These are phyloP conservation scores for Saguinus midas DNA, from an alignment of 2,113 vertebrate genomes.

Conservation along the genomic window DNA sequence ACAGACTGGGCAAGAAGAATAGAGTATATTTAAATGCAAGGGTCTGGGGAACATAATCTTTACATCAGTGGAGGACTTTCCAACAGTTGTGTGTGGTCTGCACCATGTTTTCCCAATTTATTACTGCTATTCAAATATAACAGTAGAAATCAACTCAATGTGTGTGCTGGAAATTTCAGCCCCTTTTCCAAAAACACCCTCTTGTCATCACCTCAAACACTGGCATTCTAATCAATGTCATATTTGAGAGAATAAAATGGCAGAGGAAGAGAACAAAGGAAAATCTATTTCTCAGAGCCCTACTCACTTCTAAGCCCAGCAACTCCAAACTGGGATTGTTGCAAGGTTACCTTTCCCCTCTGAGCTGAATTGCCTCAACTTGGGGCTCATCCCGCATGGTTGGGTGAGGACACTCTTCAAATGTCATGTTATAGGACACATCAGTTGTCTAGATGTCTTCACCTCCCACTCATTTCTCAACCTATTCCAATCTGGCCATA, in stretches of 20 bases:
- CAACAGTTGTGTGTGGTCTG: slow-evolving; percentile 65
- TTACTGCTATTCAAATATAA: slow-evolving; percentile 65
- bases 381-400: not conserved
- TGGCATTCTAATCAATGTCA: slow-evolving; percentile 60
- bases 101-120: slow-evolving; percentile 73
- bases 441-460: slow-evolving; percentile 19
- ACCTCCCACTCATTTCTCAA: not conserved
- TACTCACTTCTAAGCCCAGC: not conserved
- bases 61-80: slow-evolving; percentile 5
- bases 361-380: not conserved
- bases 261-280: slow-evolving; percentile 36
- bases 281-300: slow-evolving; percentile 15
- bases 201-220: slow-evolving; percentile 64
- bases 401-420: not conserved
- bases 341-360: not conserved
- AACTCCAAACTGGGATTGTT: slow-evolving; percentile 29
- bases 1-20: not conserved
- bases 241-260: slow-evolving; percentile 44
- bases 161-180: slow-evolving; percentile 68
- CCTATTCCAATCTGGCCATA: not conserved
- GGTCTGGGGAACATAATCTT: not conserved
- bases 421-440: not conserved
- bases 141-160: slow-evolving; percentile 72
- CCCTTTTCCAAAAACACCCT: slow-evolving; percentile 57
- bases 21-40: slow-evolving; percentile 5